These are phyloP conservation scores for Poecile atricapillus DNA, from an alignment of 2,113 vertebrate species.

Conservation along the genomic window DNA sequence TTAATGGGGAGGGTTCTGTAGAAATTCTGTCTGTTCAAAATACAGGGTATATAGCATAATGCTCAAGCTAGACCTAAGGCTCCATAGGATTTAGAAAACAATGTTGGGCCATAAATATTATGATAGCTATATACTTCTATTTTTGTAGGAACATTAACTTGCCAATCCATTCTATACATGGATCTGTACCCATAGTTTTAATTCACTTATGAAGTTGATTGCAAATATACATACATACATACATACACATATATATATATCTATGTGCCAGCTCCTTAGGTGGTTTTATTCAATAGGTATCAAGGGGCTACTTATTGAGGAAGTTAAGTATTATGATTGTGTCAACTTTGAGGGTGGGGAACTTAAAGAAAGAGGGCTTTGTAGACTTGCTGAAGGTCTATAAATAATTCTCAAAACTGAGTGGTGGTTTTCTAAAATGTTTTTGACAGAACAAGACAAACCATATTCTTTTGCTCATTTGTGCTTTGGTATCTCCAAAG, in stretches of 20 bases:
- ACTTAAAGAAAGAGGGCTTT: not conserved
- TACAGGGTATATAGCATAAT: not conserved
- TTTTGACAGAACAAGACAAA: not conserved
- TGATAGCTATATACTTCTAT: not conserved
- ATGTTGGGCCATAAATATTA: not conserved
- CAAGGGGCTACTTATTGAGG: not conserved
- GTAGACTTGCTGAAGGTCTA: not conserved
- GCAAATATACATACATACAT: not conserved
- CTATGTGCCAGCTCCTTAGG: not conserved
- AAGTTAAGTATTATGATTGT: not conserved
- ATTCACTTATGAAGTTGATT: not conserved
- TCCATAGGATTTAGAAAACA: not conserved
- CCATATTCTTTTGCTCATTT: not conserved
- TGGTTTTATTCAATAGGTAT: not conserved
- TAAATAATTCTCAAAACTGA: not conserved
- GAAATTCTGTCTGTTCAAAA: not conserved
- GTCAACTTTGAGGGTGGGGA: not conserved
- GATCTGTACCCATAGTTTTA: not conserved
- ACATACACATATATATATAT: rapidly evolving
- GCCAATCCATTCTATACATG: not conserved
- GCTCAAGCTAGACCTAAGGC: not conserved
- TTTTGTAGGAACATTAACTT: not conserved
- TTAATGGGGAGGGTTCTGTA: not conserved
- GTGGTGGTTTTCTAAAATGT: not conserved
- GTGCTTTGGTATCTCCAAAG: not conserved